Conservation (phyloP, 2,797 vertebrate genomes). For the Melanotaenia pygmaea region DNA sequence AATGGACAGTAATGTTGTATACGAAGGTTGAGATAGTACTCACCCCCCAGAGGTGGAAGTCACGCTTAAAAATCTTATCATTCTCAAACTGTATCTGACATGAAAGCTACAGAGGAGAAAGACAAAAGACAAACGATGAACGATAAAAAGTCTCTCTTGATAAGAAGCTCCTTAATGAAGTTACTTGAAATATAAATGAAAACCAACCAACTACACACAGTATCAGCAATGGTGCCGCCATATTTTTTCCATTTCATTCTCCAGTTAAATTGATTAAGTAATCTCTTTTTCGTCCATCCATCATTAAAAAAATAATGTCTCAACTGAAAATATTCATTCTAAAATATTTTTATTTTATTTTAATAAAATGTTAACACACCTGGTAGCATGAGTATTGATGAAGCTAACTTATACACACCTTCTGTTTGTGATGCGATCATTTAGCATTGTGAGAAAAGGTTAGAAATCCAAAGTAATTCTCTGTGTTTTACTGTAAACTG, state of each 20-base stretch:
- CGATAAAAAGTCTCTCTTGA: neutral
- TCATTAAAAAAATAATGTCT: neutral
- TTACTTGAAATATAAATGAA: neutral
- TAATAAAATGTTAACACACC: neutral
- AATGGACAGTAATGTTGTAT: too few species aligned
- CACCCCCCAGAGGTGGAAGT: constrained; percentile 93
- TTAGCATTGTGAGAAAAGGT: neutral
- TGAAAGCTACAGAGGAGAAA: constrained; percentile 74
- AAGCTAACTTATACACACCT: neutral
- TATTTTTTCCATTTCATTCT: too few species aligned
- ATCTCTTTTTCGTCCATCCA: too few species aligned
- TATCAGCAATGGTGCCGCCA: neutral
- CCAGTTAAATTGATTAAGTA: too few species aligned
- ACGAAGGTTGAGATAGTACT: constrained; percentile 59
- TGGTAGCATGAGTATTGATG: neutral
- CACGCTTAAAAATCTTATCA: constrained; percentile 87
- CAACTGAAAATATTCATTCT: neutral
- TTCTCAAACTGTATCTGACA: constrained; percentile 89
- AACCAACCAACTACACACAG: neutral
- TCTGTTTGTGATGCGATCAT: neutral
- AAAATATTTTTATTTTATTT: neutral
- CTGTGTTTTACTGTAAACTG: neutral
- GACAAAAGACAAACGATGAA: neutral
- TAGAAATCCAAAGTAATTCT: neutral
- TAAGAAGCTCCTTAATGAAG: neutral